These are phyloP conservation scores for Vidua chalybeata DNA, from an alignment of 2,113 vertebrate genomes.

Conservation along the genomic window DNA sequence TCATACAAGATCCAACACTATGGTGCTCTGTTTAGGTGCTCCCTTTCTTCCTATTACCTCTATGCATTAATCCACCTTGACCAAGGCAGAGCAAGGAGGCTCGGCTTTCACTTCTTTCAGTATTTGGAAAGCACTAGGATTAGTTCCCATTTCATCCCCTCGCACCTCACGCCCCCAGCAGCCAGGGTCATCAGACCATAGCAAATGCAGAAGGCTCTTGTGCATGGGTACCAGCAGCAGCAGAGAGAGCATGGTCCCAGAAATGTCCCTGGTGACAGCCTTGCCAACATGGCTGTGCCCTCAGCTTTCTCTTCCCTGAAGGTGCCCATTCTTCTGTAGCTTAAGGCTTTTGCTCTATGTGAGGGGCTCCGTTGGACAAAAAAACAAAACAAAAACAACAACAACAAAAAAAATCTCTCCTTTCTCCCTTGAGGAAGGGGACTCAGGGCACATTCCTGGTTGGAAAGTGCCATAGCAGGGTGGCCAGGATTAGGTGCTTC, in stretches of 20 bases:
- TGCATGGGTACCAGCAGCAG: background rate
- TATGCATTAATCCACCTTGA: background rate
- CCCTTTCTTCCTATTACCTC: background rate
- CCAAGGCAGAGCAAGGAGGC: background rate
- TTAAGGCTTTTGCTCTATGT: background rate
- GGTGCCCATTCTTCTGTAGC: rapidly evolving
- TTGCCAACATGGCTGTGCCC: rapidly evolving
- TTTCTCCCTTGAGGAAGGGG: background rate
- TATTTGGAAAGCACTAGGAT: background rate
- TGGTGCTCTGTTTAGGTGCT: background rate
- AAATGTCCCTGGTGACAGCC: background rate
- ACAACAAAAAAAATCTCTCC: too few species aligned
- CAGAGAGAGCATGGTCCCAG: background rate
- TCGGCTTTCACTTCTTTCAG: background rate
- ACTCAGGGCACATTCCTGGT: rapidly evolving
- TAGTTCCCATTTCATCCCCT: background rate
- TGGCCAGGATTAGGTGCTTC: background rate
- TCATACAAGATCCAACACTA: rapidly evolving
- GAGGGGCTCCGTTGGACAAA: background rate
- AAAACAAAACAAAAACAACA: background rate
- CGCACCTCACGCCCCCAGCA: background rate
- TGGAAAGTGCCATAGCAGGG: background rate
- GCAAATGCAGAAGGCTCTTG: background rate
- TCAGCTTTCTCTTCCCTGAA: background rate
- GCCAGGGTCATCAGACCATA: background rate